These are phyloP conservation scores for Ptychadena robeensis DNA, from an alignment of 2,797 vertebrate species.

Conservation along the genomic window DNA sequence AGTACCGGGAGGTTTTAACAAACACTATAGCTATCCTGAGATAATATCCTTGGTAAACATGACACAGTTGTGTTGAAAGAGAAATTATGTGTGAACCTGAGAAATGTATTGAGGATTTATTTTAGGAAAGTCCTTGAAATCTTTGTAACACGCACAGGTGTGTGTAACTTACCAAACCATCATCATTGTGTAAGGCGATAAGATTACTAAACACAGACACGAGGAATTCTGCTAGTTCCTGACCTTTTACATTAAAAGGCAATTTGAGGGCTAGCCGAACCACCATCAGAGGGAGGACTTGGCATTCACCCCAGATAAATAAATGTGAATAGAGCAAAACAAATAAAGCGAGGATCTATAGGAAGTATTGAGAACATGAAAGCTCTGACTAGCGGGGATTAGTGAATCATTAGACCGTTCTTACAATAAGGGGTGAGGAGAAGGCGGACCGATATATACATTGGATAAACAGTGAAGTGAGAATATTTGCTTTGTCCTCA, in stretches of 20 bases:
- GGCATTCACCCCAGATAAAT: constrained; percentile 66
- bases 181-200: background rate
- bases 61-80: too few relatives aligned
- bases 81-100: background rate
- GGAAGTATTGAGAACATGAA: constrained; percentile 61
- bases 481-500: constrained; percentile 63
- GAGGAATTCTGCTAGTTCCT: constrained; percentile 62
- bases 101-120: background rate
- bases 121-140: background rate
- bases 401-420: constrained; percentile 43
- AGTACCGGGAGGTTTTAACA: too few relatives aligned
- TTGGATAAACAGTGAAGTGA: constrained; percentile 48
- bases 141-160: background rate
- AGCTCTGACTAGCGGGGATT: constrained; percentile 45
- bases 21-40: too few relatives aligned
- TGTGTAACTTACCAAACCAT: background rate
- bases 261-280: constrained; percentile 63
- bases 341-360: constrained; percentile 66
- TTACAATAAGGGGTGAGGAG: constrained; percentile 12
- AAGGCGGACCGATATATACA: constrained; percentile 11
- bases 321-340: constrained; percentile 61
- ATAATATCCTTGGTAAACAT: too few relatives aligned
- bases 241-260: constrained; percentile 68
- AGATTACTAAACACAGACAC: background rate
- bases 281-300: constrained; percentile 57